Conservation (phyloP, 2,888 invertebrate genomes). For the Dione juno region DNA sequence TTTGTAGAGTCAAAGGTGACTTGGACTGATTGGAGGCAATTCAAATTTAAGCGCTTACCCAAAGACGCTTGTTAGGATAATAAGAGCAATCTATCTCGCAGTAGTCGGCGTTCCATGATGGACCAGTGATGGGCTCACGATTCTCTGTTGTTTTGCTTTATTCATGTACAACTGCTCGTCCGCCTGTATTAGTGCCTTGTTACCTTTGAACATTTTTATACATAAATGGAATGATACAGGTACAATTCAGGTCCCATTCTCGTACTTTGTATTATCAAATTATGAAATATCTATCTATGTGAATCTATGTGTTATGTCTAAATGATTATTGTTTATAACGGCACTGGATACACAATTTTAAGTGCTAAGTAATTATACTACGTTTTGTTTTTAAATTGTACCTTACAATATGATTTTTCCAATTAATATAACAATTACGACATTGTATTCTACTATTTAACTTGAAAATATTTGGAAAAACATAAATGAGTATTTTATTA, state of each 20-base stretch:
- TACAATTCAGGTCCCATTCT: neutral
- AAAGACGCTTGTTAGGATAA: conserved; percentile 73
- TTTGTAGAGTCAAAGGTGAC: conserved; percentile 52
- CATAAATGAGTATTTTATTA: neutral
- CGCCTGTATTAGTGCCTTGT: conserved; percentile 71
- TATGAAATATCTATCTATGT: too few relatives aligned
- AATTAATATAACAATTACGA: neutral
- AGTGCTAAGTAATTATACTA: too few relatives aligned
- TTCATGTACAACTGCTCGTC: conserved; percentile 68
- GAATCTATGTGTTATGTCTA: too few relatives aligned
- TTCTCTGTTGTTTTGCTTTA: conserved; percentile 75
- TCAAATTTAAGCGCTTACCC: conserved; percentile 58
- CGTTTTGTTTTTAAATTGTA: too few relatives aligned
- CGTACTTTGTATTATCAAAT: neutral
- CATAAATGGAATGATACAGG: neutral
- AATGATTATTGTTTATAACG: too few relatives aligned
- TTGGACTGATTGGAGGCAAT: conserved; percentile 73
- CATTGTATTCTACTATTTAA: neutral
- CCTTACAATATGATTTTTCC: too few relatives aligned
- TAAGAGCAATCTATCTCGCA: conserved; percentile 76
- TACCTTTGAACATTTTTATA: conserved; percentile 49
- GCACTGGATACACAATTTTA: too few relatives aligned
- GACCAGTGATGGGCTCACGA: conserved; percentile 80
- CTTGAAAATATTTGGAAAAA: neutral
- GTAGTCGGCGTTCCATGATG: conserved; percentile 67